Evolutionary conservation across 2,888 invertebrate species (phyloP).

Genomic region (Gari tellinella): DNA sequence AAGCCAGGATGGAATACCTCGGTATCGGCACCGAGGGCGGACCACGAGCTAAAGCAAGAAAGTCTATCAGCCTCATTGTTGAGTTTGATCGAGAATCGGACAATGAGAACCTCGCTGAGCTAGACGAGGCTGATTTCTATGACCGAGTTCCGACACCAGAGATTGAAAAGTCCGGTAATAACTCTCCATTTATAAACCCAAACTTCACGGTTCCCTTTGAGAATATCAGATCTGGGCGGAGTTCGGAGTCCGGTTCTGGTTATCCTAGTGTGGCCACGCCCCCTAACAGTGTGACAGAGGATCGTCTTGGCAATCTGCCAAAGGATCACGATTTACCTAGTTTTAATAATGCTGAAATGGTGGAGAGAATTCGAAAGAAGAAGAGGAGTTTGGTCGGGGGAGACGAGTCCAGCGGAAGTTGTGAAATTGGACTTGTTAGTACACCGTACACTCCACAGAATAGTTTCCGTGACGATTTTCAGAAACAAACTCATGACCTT

Average conservation of each 20-base stretch:
- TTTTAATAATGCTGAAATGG: slow-evolving; percentile 85
- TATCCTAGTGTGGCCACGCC: slow-evolving; percentile 74
- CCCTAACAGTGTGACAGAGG: slow-evolving; percentile 81
- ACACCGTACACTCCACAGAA: slow-evolving; percentile 74
- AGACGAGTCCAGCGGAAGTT: slow-evolving; percentile 6
- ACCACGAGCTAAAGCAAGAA: slow-evolving; percentile 35
- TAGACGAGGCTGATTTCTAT: slow-evolving; percentile 64
- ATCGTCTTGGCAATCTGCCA: slow-evolving; percentile 22
- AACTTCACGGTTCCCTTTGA: slow-evolving; percentile 33
- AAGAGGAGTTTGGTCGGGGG: slow-evolving; percentile 77
- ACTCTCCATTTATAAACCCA: slow-evolving; percentile 49
- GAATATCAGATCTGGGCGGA: slow-evolving; percentile 23
- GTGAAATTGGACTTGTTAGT: slow-evolving; percentile 22
- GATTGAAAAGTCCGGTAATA: slow-evolving; percentile 41
- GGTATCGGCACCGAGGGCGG: slow-evolving; percentile 5
- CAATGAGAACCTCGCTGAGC: slow-evolving; percentile 56
- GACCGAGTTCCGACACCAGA: slow-evolving; percentile 60
- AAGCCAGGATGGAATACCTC: slow-evolving; percentile 6
- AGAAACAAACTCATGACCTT: slow-evolving; percentile 18
- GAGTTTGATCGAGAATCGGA: slow-evolving; percentile 45
- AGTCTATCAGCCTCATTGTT: slow-evolving; percentile 53
- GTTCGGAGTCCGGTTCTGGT: slow-evolving; percentile 48
- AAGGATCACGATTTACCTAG: slow-evolving; percentile 80
- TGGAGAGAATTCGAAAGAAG: slow-evolving; percentile 84
- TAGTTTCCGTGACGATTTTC: slow-evolving; percentile 63